A percentile compares a stretch with the other conserved stretches of the same genome.
Conservation (phyloP, 2,888 invertebrate genomes). For the Biston stratarius region DNA sequence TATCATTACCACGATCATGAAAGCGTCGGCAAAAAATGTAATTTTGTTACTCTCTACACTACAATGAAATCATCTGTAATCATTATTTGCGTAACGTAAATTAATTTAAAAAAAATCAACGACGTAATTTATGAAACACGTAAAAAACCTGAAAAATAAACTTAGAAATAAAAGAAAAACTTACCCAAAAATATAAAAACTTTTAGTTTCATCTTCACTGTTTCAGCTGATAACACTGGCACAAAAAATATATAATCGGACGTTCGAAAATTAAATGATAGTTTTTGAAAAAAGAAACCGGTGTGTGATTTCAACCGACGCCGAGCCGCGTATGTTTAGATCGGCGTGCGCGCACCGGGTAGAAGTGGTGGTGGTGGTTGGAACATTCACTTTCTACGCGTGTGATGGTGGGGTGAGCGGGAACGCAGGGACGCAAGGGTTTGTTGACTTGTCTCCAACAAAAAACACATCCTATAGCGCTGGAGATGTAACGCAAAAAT, state of each 20-base stretch:
- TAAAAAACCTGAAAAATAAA: background rate
- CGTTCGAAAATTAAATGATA: constrained; percentile 39
- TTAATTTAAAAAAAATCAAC: background rate
- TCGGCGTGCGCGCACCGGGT: constrained; percentile 57
- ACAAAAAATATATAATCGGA: constrained; percentile 55
- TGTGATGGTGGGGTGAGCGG: constrained; percentile 71
- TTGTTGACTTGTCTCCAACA: constrained; percentile 69
- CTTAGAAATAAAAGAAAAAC: constrained; percentile 49
- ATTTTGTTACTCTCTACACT: background rate
- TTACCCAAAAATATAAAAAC: constrained; percentile 74
- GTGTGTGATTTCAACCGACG: constrained; percentile 77
- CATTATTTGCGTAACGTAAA: background rate
- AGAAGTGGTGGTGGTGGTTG: constrained; percentile 55
- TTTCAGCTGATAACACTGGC: constrained; percentile 68
- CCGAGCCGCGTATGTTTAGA: constrained; percentile 74
- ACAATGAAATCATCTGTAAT: constrained; percentile 1
- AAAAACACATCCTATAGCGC: background rate
- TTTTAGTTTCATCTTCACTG: constrained; percentile 67
- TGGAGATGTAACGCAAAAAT: background rate
- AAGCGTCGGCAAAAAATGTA: constrained; percentile 7
- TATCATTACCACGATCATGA: constrained; percentile 31
- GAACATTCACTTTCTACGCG: constrained; percentile 81
- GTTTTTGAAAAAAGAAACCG: constrained; percentile 47
- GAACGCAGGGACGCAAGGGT: constrained; percentile 76
- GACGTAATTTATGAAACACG: background rate